Evolutionary conservation across 2,888 invertebrate genomes (phyloP).

Genomic region (Leptopterna dolabrata): DNA sequence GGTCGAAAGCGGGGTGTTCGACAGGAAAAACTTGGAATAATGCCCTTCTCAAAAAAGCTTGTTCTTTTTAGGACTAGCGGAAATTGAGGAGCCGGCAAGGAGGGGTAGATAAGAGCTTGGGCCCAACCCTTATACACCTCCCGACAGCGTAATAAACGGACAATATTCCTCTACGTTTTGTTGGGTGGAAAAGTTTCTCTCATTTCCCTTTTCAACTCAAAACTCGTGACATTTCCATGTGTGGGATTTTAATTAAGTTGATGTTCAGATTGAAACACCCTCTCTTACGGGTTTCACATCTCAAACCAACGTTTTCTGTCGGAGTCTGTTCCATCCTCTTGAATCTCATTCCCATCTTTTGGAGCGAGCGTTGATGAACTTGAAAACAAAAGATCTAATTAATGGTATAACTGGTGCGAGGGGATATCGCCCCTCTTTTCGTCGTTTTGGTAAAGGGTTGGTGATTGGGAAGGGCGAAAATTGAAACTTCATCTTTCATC

Average conservation of each 20-base stretch:
- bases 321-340: background rate
- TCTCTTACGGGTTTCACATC: background rate
- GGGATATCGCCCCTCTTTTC: background rate
- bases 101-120: slow-evolving; percentile 13
- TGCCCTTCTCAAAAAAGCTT: slow-evolving; percentile 35
- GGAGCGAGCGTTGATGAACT: background rate
- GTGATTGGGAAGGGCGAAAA: background rate
- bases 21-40: slow-evolving; percentile 41
- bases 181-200: slow-evolving; percentile 36
- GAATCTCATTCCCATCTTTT: background rate
- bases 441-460: background rate
- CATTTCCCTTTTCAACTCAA: slow-evolving; percentile 45
- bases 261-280: slow-evolving; percentile 20
- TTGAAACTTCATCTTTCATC: background rate
- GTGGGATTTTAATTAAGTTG: slow-evolving; percentile 44
- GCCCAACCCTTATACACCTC: slow-evolving; percentile 4
- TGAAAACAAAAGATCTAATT: background rate
- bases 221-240: slow-evolving; percentile 25
- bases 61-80: slow-evolving; percentile 30
- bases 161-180: slow-evolving; percentile 27
- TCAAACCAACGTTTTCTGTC: background rate
- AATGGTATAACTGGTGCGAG: background rate
- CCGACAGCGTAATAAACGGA: slow-evolving; percentile 42
- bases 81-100: slow-evolving; percentile 36
- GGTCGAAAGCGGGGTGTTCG: background rate